These are phyloP conservation scores for Takifugu flavidus DNA, from an alignment of 2,113 vertebrate genomes.

Conservation along the genomic window DNA sequence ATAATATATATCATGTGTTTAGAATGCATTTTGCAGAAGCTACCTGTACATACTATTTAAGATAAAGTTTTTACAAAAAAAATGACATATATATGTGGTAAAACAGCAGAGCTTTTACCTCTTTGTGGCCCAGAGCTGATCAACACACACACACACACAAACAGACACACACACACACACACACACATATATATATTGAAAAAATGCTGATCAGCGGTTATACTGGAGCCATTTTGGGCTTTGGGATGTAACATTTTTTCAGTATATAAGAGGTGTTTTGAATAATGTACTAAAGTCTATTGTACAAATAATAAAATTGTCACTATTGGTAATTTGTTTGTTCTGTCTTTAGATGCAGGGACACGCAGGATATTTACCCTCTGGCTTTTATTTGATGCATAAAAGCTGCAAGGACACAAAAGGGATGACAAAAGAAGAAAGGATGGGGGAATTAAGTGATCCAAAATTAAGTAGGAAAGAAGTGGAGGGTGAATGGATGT, in stretches of 20 bases:
- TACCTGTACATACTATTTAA: slow-evolving; percentile 90
- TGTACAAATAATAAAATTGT: slow-evolving; percentile 99
- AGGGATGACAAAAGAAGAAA: neutral
- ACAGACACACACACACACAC: no score
- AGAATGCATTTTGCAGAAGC: slow-evolving; percentile 90
- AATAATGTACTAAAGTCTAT: slow-evolving; percentile 98
- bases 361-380: neutral
- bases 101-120: no score
- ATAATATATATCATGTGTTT: slow-evolving; percentile 81
- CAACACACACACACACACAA: no score
- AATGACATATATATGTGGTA: slow-evolving; percentile 68
- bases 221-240: slow-evolving; percentile 98
- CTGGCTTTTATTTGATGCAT: neutral
- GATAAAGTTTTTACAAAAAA: slow-evolving; percentile 80
- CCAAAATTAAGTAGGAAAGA: neutral
- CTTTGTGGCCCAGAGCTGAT: no score
- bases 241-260: slow-evolving; percentile 96
- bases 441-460: neutral
- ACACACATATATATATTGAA: slow-evolving; percentile 77
- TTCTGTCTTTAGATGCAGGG: slow-evolving; percentile 7
- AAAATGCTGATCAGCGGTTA: slow-evolving; percentile 88
- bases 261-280: slow-evolving; percentile 99
- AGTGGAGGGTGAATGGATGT: neutral
- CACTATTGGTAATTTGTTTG: slow-evolving; percentile 86
- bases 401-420: neutral